phyloP scores from a whole-genome alignment of 2,113 vertebrate species.

The Chroicocephalus ridibundus region DNA sequence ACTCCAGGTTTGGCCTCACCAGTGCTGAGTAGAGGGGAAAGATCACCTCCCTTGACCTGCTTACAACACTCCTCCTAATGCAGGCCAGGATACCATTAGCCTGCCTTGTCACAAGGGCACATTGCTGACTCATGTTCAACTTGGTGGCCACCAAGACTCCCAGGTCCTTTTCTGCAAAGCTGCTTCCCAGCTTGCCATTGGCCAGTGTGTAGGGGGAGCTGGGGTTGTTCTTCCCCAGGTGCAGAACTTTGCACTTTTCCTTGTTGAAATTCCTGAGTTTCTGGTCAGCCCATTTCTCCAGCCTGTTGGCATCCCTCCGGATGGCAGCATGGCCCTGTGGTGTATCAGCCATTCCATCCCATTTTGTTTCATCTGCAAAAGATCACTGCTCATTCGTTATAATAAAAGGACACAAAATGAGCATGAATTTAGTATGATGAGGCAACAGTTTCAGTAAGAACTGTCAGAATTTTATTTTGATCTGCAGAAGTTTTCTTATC shows the following conservation, averaged over 20 bases:
- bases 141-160: neutral
- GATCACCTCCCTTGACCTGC: too few species aligned
- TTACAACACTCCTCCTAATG: neutral
- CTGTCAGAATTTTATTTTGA: neutral
- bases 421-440: neutral
- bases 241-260: neutral
- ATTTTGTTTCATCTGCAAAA: neutral
- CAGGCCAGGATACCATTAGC: neutral
- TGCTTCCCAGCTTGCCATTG: neutral
- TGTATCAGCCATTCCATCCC: neutral
- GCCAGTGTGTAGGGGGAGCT: fast-evolving
- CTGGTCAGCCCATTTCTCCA: neutral
- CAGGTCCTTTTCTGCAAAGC: neutral
- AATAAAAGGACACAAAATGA: neutral
- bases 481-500: neutral
- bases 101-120: neutral
- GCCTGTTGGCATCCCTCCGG: neutral
- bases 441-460: neutral
- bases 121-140: neutral
- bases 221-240: neutral
- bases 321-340: neutral
- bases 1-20: neutral
- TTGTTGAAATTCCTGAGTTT: neutral
- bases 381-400: neutral
- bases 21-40: neutral